phyloP scores from a whole-genome alignment of 2,797 vertebrate genomes.

The Acanthopagrus latus region DNA sequence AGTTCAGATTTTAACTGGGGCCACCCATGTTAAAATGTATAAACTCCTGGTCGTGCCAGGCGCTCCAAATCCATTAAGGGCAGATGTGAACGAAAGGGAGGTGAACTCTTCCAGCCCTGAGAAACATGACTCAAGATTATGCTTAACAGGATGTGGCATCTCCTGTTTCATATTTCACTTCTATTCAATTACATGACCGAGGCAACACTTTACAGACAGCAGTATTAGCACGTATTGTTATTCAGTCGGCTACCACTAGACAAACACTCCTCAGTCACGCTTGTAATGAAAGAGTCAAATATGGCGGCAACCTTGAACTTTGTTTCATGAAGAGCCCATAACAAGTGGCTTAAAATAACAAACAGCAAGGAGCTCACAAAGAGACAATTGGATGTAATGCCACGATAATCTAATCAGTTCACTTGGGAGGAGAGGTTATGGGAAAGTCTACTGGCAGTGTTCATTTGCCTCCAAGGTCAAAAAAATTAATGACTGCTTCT shows the following conservation, averaged over 20 bases:
- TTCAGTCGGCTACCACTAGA: background rate
- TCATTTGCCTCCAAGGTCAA: conserved; percentile 64
- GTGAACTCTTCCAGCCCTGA: conserved; percentile 36
- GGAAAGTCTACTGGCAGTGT: conserved; percentile 56
- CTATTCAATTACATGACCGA: conserved; percentile 24
- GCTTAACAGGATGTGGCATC: conserved; percentile 52
- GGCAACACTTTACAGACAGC: conserved; percentile 19
- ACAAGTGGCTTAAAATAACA: conserved; percentile 55
- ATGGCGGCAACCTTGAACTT: conserved; percentile 75
- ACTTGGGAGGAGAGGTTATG: conserved; percentile 52
- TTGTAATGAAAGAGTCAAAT: conserved; percentile 50
- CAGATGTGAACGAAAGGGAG: conserved; percentile 53
- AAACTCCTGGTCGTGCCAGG: conserved; percentile 50
- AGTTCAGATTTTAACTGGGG: conserved; percentile 67
- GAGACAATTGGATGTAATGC: conserved; percentile 64
- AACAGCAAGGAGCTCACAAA: conserved; percentile 35
- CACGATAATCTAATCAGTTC: conserved; percentile 73
- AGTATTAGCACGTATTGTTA: conserved; percentile 42
- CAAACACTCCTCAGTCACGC: conserved; percentile 20
- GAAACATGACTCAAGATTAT: conserved; percentile 48
- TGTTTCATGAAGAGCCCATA: conserved; percentile 54
- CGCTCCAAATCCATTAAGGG: conserved; percentile 53
- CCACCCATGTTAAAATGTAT: conserved; percentile 61
- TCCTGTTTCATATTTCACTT: conserved; percentile 29
- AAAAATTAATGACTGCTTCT: conserved; percentile 53